These are phyloP conservation scores for Diadophis punctatus DNA, from an alignment of 2,113 vertebrate species.

Conservation along the genomic window DNA sequence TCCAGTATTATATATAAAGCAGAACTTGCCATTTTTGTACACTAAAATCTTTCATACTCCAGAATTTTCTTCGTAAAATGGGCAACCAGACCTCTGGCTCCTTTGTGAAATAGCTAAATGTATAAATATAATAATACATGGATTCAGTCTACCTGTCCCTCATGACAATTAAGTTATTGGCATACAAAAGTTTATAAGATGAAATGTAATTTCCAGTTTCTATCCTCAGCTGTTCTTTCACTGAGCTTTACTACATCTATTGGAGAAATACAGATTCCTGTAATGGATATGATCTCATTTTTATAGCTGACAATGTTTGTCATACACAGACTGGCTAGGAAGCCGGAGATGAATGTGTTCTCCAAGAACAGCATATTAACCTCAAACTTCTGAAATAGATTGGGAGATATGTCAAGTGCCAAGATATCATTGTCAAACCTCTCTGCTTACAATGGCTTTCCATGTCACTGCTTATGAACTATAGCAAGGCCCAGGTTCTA, in stretches of 20 bases:
- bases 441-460: not conserved
- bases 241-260: not conserved
- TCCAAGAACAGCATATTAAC: not conserved
- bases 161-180: not conserved
- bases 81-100: not conserved
- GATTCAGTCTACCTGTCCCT: not conserved
- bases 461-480: not conserved
- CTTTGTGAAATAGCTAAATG: not conserved
- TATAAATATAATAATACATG: not conserved
- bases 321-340: not conserved
- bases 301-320: not conserved
- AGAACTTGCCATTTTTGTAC: not conserved
- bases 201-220: slow-evolving; percentile 14
- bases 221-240: not conserved
- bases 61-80: not conserved
- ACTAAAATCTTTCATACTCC: not conserved
- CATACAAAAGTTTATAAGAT: not conserved
- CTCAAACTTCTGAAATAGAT: not conserved
- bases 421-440: not conserved
- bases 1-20: not conserved
- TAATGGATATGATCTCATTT: not conserved
- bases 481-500: not conserved
- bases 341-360: not conserved
- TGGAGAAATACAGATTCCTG: not conserved
- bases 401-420: not conserved